Conservation (phyloP, 2,888 invertebrate species). For the Matsumyia berberina region DNA sequence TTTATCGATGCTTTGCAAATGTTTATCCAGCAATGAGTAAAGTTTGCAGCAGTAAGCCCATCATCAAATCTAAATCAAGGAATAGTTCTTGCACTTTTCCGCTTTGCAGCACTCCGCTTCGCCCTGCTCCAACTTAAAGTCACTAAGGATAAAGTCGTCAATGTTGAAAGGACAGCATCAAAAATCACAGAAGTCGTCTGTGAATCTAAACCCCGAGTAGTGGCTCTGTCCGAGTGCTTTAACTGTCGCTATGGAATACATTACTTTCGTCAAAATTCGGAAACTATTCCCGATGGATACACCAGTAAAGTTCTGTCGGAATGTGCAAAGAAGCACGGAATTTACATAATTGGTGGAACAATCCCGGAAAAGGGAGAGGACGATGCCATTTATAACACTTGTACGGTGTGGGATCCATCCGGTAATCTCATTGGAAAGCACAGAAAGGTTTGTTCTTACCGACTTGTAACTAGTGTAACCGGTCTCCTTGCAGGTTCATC, state of each 20-base stretch:
- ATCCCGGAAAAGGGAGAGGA: constrained; percentile 91
- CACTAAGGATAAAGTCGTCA: constrained; percentile 89
- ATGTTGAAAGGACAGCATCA: constrained; percentile 89
- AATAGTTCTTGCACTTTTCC: not conserved
- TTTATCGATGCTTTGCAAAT: too few relatives aligned
- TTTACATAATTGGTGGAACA: constrained; percentile 95
- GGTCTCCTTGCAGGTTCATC: constrained; percentile 86
- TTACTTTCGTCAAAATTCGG: constrained; percentile 94
- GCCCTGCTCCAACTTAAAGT: constrained; percentile 94
- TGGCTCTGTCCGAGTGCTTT: constrained; percentile 94
- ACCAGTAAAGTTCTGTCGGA: constrained; percentile 89
- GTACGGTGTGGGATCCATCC: constrained; percentile 92
- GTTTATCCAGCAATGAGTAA: constrained; percentile 31
- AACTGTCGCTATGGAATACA: constrained; percentile 97
- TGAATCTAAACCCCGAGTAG: constrained; percentile 87
- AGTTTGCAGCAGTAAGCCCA: constrained; percentile 30
- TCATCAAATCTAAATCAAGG: not conserved
- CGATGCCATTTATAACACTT: constrained; percentile 91
- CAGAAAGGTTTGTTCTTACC: constrained; percentile 88
- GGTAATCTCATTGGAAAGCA: constrained; percentile 92
- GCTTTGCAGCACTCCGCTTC: constrained; percentile 83
- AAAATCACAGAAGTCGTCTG: constrained; percentile 89
- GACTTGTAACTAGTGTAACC: too few relatives aligned
- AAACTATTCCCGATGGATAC: constrained; percentile 91
- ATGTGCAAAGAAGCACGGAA: constrained; percentile 90